Conservation (phyloP, 1,140 invertebrate genomes). For the Holotrichia oblita region DNA sequence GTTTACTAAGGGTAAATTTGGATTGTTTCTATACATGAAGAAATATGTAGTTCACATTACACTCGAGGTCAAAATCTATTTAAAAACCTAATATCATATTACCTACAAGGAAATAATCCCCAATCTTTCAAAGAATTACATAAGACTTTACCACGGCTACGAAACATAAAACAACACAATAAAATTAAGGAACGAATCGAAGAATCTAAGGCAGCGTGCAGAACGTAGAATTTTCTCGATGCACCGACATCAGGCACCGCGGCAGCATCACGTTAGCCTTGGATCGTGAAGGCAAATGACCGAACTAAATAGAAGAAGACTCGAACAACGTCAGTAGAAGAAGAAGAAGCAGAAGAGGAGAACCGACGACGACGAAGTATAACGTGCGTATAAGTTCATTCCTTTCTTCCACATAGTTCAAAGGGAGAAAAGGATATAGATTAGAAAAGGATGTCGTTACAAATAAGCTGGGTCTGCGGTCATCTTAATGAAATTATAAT, state of each 20-base stretch:
- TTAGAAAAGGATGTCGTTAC: background rate
- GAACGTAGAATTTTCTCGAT: background rate
- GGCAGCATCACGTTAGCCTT: conserved; percentile 10
- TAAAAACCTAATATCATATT: no score
- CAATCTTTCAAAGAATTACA: no score
- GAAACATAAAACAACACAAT: no score
- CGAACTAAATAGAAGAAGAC: conserved; percentile 5
- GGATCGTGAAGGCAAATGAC: conserved; percentile 1
- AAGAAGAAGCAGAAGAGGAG: background rate
- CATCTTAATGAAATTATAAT: conserved; percentile 9
- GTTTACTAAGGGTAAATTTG: no score
- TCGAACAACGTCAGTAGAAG: background rate
- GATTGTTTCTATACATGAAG: no score
- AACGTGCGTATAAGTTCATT: background rate
- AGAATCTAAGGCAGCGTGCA: background rate
- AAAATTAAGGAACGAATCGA: no score
- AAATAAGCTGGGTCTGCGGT: background rate
- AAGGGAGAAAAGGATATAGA: background rate
- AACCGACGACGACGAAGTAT: background rate
- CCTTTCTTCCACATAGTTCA: background rate
- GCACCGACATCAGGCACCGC: background rate
- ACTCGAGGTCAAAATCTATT: no score
- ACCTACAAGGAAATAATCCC: no score
- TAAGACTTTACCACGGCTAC: no score
- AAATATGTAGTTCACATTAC: no score